Evolutionary conservation across 2,888 invertebrate genomes (phyloP).

Genomic region (Xylota segnis): DNA sequence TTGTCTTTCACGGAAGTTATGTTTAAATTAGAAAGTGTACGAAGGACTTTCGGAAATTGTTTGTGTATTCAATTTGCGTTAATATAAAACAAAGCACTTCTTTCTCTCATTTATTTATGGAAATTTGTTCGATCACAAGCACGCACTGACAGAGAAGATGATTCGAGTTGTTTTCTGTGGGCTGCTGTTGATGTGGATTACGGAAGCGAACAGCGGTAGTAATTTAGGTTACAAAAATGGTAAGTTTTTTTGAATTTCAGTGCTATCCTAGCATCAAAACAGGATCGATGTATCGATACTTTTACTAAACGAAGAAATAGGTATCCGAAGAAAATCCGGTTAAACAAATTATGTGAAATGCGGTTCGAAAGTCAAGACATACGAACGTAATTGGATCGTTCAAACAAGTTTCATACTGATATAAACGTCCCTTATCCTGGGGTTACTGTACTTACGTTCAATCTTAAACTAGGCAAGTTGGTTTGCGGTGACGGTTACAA

Average conservation of each 20-base stretch:
- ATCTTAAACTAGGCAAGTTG: too few species aligned
- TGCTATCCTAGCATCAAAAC: background rate
- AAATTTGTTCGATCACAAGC: constrained; percentile 20
- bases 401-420: background rate
- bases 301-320: background rate
- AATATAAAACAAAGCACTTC: constrained; percentile 23
- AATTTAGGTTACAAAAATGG: constrained; percentile 50
- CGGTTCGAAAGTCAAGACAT: constrained; percentile 2
- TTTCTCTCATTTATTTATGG: constrained; percentile 26
- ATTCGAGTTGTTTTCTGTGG: constrained; percentile 45
- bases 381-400: background rate
- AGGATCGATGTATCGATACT: background rate
- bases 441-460: constrained; percentile 7
- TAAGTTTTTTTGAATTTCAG: constrained; percentile 34
- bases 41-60: constrained; percentile 38
- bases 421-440: constrained; percentile 1
- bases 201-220: constrained; percentile 57
- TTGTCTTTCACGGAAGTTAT: constrained; percentile 17
- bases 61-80: constrained; percentile 1
- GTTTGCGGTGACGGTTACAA: background rate
- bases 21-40: constrained; percentile 45
- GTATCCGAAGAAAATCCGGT: background rate
- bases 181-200: constrained; percentile 47
- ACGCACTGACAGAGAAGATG: constrained; percentile 28
- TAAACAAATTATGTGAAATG: background rate